These are phyloP conservation scores for Blastobasis lacticolella DNA, from an alignment of 2,888 invertebrate genomes.

Conservation along the genomic window DNA sequence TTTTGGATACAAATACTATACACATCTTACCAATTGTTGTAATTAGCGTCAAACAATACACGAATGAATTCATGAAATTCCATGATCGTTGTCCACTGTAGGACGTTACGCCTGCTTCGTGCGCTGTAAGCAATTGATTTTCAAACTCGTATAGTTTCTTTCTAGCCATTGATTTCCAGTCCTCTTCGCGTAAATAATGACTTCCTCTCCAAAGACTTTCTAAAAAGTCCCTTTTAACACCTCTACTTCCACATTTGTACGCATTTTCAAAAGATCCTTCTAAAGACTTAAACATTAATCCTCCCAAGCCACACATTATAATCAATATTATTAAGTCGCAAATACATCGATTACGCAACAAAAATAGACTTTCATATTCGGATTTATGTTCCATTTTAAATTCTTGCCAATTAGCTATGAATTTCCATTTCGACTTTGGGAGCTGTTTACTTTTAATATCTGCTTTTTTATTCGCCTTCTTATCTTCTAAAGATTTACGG, in stretches of 20 bases:
- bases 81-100: conserved; percentile 90
- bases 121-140: conserved; percentile 86
- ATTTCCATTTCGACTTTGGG: conserved; percentile 51
- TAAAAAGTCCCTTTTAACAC: conserved; percentile 89
- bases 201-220: conserved; percentile 88
- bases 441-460: conserved; percentile 35
- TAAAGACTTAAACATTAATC: conserved; percentile 84
- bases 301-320: conserved; percentile 85
- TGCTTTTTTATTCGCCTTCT: conserved; percentile 27
- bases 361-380: conserved; percentile 70
- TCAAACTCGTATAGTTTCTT: conserved; percentile 88
- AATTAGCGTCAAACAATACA: conserved; percentile 89
- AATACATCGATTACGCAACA: conserved; percentile 78
- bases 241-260: conserved; percentile 90
- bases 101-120: conserved; percentile 87
- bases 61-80: conserved; percentile 90
- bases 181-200: conserved; percentile 88
- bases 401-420: conserved; percentile 68
- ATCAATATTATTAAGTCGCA: conserved; percentile 80
- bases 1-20: conserved; percentile 6
- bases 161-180: conserved; percentile 91
- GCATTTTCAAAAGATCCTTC: conserved; percentile 90
- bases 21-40: conserved; percentile 88
- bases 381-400: conserved; percentile 74
- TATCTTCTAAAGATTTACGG: conserved; percentile 24